Percentiles rank a stretch among this genome's conserved stretches.
Conservation (phyloP, 2,797 vertebrate genomes). For the Pristis pectinata region DNA sequence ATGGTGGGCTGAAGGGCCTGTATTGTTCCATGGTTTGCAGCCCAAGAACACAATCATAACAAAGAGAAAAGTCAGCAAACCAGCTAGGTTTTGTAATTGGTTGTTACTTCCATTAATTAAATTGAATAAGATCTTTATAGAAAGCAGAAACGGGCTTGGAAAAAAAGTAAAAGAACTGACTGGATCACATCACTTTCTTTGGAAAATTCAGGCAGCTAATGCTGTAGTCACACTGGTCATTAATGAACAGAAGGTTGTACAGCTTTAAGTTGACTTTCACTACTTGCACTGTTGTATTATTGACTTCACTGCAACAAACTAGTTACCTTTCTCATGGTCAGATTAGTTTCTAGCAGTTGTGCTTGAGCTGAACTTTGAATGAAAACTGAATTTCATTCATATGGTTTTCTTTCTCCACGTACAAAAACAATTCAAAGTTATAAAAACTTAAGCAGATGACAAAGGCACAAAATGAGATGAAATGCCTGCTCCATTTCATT, state of each 20-base stretch:
- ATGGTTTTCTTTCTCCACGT: not conserved
- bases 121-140: not conserved
- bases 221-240: too few relatives aligned
- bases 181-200: not conserved
- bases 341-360: not conserved
- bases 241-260: not conserved
- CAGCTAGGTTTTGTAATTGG: not conserved
- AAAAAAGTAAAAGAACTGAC: not conserved
- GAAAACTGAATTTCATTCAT: not conserved
- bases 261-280: not conserved
- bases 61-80: not conserved
- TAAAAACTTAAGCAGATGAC: not conserved
- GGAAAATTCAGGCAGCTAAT: not conserved
- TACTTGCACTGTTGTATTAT: not conserved
- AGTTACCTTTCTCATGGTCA: not conserved
- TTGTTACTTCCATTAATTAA: not conserved
- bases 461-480: not conserved
- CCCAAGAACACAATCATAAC: not conserved
- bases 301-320: not conserved
- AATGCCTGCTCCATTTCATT: not conserved
- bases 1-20: too few relatives aligned
- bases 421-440: not conserved
- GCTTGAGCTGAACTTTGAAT: not conserved
- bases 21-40: too few relatives aligned
- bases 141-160: too few relatives aligned